Evolutionary conservation across 2,797 vertebrate genomes (phyloP).

Genomic region (Lycodopsis pacificus): DNA sequence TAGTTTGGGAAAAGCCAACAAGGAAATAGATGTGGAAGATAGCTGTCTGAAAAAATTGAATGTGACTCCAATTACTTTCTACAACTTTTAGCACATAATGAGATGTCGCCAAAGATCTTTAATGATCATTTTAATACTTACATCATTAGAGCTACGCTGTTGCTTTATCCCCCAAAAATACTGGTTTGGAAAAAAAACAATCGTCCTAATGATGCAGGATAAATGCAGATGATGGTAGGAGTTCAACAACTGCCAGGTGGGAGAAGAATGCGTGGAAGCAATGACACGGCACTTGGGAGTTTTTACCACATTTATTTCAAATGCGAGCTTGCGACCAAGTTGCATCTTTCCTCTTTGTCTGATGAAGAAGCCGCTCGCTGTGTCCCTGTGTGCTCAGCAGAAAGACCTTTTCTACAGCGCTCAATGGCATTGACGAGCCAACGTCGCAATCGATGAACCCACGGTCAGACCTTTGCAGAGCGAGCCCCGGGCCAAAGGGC

Average conservation of each 20-base stretch:
- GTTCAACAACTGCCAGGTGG: neutral
- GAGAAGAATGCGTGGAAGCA: neutral
- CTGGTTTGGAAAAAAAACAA: neutral
- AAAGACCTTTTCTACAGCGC: constrained; percentile 62
- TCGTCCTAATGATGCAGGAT: constrained; percentile 3
- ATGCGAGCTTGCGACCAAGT: constrained; percentile 9
- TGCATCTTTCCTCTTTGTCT: constrained; percentile 4
- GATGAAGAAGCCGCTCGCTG: constrained; percentile 43
- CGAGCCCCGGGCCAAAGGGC: constrained; percentile 56
- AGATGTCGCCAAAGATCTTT: constrained; percentile 8
- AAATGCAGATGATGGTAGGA: constrained; percentile 12
- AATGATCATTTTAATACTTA: constrained; percentile 10
- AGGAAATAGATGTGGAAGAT: constrained; percentile 26
- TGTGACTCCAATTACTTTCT: neutral
- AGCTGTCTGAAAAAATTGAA: constrained; percentile 7
- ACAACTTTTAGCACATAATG: constrained; percentile 12
- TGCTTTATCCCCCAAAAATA: constrained; percentile 1
- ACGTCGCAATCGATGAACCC: constrained; percentile 64
- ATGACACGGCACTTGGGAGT: neutral
- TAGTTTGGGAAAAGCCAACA: constrained; percentile 35
- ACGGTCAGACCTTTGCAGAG: constrained; percentile 66
- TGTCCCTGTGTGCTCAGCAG: constrained; percentile 58
- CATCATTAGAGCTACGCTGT: constrained; percentile 3
- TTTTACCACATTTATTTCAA: constrained; percentile 7
- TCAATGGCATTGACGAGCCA: constrained; percentile 69